Evolutionary conservation across 2,797 vertebrate species (phyloP), one percentile per base, ranked within the genome.

Genomic region (Tangara arthus): DNA sequence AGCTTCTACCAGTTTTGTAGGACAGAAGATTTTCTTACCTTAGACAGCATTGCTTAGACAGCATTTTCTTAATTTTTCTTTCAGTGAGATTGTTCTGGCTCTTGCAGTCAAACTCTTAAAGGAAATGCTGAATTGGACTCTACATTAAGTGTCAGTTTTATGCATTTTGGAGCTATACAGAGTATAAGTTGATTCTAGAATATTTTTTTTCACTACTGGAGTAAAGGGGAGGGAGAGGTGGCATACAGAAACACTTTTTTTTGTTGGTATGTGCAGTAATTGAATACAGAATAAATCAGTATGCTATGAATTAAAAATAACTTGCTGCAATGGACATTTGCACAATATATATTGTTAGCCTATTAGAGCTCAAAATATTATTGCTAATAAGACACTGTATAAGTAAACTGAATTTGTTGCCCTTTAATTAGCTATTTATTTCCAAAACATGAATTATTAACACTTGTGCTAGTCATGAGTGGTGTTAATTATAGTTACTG

Each of bases 261-360:
- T 11, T 8, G 26, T 41, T 70, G 55, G 28, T 37, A 18, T 50
- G 28, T 78, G n/a, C 32, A 53, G 23, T 94, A 93, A 88, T 89
- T 89, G 69, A 66, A 50, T 81, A 47, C 91, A 93, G 66, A 81
- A 83, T 92, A 91, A 87, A 78, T 78, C 30, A 66, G n/a, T 87
- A 42, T 44, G 8, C 30, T 72, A 6, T 79, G 57, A 84, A 94
- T 87, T 92, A 85, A 90, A 93, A 95, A 76, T 93, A 94, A 87
- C 75, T 93, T 89, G 23, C 35, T 64, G 49, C 52, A 90, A 92
- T 93, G 71, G 86, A 68, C 56, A 60, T 37, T 95, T 91, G 82
- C 60, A 93, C 92, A 95, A 93, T 92, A 41, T 82, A 78, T 87
- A 91, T 95, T 96, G 92, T 95, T 92, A 90, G 68, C 50, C 53